Evolutionary conservation across 2,888 invertebrate genomes (phyloP), one percentile per base, ranked within the genome.

Genomic region (Cynaeus angustus): DNA sequence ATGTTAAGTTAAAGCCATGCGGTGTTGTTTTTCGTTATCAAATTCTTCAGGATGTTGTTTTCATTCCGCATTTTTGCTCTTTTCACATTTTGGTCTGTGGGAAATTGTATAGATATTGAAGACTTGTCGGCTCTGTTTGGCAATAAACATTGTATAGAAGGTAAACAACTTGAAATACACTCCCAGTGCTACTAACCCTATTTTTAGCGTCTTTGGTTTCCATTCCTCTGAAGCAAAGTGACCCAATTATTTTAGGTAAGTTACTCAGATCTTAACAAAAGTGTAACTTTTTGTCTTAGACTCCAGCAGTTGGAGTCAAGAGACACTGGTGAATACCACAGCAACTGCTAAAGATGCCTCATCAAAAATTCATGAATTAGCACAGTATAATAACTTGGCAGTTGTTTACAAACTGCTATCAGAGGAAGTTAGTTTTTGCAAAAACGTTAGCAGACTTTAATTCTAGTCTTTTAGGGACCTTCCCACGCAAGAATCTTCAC

Each of bases 401-500:
- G 74, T 74, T 61, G 72, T 72, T 16, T 81, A 75, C 66, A 76
- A 76, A 53, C 69, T 81, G 16, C 71, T 76, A 66, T 70, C 73
- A 16, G 79, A 81, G 70, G 75, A 79, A 61, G 79, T 79, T 10
- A 58, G 41, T 43, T 9, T 13, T 53, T 4, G 4, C 21, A 33
- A 33, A 33, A 5, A 4, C 28, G 4, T 5, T 28, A 7, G 4
- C 7, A 28, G 7, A 5, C 28, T 28, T 7, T 28, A 28, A 7
- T 45, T 13, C n/a, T 12, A 14, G 10, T 21, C 7, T 58, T 77
- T 61, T 73, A 82, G 82, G 83, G 83, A 0, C 79, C 79, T 33
- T 56, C 82, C 16, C 83, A 84, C 73, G 73, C 75, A 5, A 81
- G 74, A 77, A 61, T 70, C 3, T 84, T 81, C 71, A 77, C 78